Conservation (phyloP, 2,888 invertebrate genomes). For the Ctena decussata region DNA sequence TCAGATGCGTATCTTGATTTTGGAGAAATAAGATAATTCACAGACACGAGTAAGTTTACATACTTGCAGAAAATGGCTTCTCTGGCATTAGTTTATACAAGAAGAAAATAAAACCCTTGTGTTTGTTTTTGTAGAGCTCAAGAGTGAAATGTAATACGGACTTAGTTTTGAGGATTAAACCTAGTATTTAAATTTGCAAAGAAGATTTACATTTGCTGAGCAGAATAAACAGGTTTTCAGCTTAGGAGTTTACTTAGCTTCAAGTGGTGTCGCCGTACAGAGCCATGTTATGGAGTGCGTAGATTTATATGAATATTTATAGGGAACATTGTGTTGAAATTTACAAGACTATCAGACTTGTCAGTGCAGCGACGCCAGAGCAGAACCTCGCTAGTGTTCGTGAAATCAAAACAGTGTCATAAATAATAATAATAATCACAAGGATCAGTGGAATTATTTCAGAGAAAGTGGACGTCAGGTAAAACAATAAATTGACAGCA, state of each 20-base stretch:
- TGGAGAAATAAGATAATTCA: background rate
- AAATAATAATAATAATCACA: too few relatives aligned
- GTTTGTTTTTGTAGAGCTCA: background rate
- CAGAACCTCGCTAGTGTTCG: too few relatives aligned
- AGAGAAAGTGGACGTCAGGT: too few relatives aligned
- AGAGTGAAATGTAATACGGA: conserved; percentile 47
- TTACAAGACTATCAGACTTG: too few relatives aligned
- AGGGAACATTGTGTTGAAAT: too few relatives aligned
- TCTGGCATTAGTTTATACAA: background rate
- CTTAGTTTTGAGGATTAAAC: conserved; percentile 64
- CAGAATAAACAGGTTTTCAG: conserved; percentile 63
- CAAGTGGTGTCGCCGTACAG: conserved; percentile 21
- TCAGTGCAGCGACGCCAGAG: too few relatives aligned
- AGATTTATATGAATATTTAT: background rate
- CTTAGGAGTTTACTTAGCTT: conserved; percentile 54
- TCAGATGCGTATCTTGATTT: conserved; percentile 6
- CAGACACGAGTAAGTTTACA: conserved; percentile 10
- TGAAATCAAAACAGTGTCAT: too few relatives aligned
- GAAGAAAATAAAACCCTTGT: background rate
- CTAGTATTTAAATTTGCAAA: conserved; percentile 1
- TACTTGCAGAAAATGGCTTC: conserved; percentile 19
- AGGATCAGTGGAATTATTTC: too few relatives aligned
- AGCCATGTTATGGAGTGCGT: background rate
- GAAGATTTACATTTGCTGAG: conserved; percentile 42
- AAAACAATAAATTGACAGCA: too few relatives aligned